Base-by-base conservation (phyloP, 1,140 invertebrate genomes). In the Sycobia sp. region DNA sequence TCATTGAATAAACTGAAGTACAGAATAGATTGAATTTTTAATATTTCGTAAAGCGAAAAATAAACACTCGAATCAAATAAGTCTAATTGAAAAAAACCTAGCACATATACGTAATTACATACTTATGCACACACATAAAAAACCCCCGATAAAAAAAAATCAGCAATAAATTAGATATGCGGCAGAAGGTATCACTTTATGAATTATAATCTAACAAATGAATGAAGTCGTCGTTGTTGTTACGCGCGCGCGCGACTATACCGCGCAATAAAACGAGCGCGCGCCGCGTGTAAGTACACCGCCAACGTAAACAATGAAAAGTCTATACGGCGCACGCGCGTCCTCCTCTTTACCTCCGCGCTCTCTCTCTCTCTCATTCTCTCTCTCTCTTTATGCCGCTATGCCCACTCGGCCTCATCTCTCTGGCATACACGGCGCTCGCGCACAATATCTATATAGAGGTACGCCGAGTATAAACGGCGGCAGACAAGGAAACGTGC, bases 291-390 rank as follows among this genome's bases (percentile, higher is more conserved):
- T 58, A 34, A 25, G 38, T 25, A 18, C 32, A 36, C 55, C 44
- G 34, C 18, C 56, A 57, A 49, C 56, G 56, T 59, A 59, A 59
- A 59, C 57, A 59, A 59, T 59, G 46, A 59, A 39, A 50, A 59
- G 10, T 9, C 18, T 36, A 14, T 27, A 34, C 16, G 18, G 25
- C 47, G 14, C 20, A 16, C n/a, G n/a, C 25, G 5, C 36, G 3
- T 23, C 8, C n/a, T 8, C 54, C 16, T 3, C 5, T 27, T 16
- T 18, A 10, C n/a, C 16, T 7, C 11, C 38, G 7, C n/a, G n/a
- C n/a, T n/a, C n/a, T n/a, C n/a, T n/a, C n/a, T n/a, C n/a, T n/a
- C n/a, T n/a, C n/a, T n/a, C 4, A 23, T 2, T 14, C 10, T 29
- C 27, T 46, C 39, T 32, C 25, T 16, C 13, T 25, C 13, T 29